Base-by-base conservation (phyloP, 35 echinoderm and acorn worm species). In the Hemicentrotus pulcherrimus region DNA sequence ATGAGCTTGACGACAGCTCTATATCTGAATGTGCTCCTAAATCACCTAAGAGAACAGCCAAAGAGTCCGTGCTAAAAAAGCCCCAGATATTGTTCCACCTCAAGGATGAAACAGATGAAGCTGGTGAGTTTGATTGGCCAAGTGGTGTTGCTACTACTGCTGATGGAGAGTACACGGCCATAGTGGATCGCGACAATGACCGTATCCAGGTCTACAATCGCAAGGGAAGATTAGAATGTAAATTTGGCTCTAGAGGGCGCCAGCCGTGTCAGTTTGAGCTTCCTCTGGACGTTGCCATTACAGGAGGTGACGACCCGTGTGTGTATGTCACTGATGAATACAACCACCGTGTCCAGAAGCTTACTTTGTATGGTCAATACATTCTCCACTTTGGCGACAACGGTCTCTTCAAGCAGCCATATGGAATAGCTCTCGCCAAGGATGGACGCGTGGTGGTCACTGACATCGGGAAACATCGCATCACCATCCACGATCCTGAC, bases 111-210 rank as follows among this genome's bases (percentile, higher is more conserved):
- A 98, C 97, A 16, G 96, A 98, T 91, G 98, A 99, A 48, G 98
- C 96, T 32, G 98, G 98, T 2, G 98, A 99, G 86, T 99, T 99
- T 92, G 98, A 99, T 85, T 99, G 98, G 98, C 98, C 98, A 47
- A 99, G 98, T 94, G 98, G 98, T 30, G 98, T 99, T 31, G 97
- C 98, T 87, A 47, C 95, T 31, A 99, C 97, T 12, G 89, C 94
- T 31, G 98, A 99, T 70, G 96, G 98, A 9, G 98, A 99, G 86
- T 99, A 99, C 58, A 91, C 97, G 4, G 98, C 96, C 2, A 97
- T 99, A n/a, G 96, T 97, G 22, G 98, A 99, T 86, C 94, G 98
- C 3, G 98, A 99, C 86, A 99, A 99, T 65, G 98, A 99, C 86
- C 95, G 98, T 28, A 97, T 99, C 59, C 98, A 99, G 91, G 97